Evolutionary conservation across 2,113 vertebrate species (phyloP), one percentile per base, ranked within the genome.

Genomic region (Oryzias curvinotus): DNA sequence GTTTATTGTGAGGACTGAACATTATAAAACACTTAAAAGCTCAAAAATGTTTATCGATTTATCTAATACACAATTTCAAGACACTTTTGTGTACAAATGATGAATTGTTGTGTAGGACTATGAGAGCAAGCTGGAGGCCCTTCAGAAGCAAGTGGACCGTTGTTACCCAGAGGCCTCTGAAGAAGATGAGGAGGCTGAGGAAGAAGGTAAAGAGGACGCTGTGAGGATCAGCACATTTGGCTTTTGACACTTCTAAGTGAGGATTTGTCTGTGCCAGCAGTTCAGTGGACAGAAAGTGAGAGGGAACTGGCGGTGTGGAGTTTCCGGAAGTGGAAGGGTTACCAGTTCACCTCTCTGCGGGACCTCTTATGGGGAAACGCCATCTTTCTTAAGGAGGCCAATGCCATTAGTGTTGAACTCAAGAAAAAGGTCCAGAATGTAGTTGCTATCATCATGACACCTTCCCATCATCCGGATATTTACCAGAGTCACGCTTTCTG

Each of bases 311-410:
- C 96, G 0, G 87, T 97, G 61, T 98, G 97, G 96, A 94, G 94
- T 78, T 98, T 95, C 83, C 91, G 96, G 21, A 99, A 96, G 80
- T 99, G 97, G 97, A 94, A 93, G 60, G 95, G 94, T 88, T 98
- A 99, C 88, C 97, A 98, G 83, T 99, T 99, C 88, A 98, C 97
- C 4, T 99, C 97, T 0, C 93, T 99, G 4, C 92, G 97, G 0
- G 97, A 99, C 86, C 91, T 93, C 58, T 86, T 99, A 15, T 98
- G 96, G 97, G 97, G 97, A 62, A 98, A 98, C 0, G 97, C 97
- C 67, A 95, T 98, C 83, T 98, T 98, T 77, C 93, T 99, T 4
- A 99, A 98, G 80, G 97, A 99, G 84, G 96, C 97, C 83, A 99
- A 99, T 0, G 97, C 97, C 65, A 98, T 99, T 86, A 97, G 97